Evolutionary conservation across 2,797 vertebrate species (phyloP).

Genomic region (Epinephelus malabaricus): DNA sequence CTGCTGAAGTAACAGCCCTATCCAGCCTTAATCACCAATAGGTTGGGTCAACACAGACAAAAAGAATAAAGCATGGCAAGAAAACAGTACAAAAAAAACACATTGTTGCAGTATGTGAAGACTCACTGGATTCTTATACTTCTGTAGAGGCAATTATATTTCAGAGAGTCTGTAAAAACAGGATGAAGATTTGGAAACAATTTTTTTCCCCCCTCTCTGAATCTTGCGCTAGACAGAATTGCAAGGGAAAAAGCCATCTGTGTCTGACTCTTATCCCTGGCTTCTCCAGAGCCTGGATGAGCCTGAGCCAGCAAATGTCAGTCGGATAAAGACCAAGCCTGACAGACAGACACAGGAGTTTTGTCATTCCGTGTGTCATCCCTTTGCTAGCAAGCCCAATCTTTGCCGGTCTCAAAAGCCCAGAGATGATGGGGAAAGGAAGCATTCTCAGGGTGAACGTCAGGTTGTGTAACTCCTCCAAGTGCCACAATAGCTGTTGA

Average conservation of each 20-base stretch:
- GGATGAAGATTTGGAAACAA: slow-evolving; percentile 71
- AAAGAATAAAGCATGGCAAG: slow-evolving; percentile 18
- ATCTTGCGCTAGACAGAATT: slow-evolving; percentile 71
- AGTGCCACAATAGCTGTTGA: slow-evolving; percentile 65
- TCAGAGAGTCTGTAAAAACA: slow-evolving; percentile 77
- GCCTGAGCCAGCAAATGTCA: slow-evolving; percentile 86
- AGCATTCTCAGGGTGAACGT: slow-evolving; percentile 71
- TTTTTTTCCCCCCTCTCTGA: slow-evolving; percentile 48
- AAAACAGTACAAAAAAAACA: slow-evolving; percentile 45
- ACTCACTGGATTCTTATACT: slow-evolving; percentile 30
- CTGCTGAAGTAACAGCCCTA: slow-evolving; percentile 60
- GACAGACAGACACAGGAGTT: slow-evolving; percentile 83
- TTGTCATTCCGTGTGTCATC: slow-evolving; percentile 84
- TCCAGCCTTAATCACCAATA: slow-evolving; percentile 67
- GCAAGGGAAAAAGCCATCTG: slow-evolving; percentile 79
- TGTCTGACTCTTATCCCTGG: slow-evolving; percentile 82
- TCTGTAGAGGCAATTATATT: slow-evolving; percentile 66
- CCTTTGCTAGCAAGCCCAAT: slow-evolving; percentile 78
- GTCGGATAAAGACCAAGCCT: slow-evolving; percentile 82
- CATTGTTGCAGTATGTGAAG: slow-evolving; percentile 29
- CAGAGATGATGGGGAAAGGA: slow-evolving; percentile 65
- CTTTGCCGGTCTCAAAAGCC: slow-evolving; percentile 72
- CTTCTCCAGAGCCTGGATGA: slow-evolving; percentile 79
- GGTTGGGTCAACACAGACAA: slow-evolving; percentile 57
- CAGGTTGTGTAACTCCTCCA: slow-evolving; percentile 77